Evolutionary conservation across 2,797 vertebrate species (phyloP).

Genomic region (Microctenopoma stevenorrisi): DNA sequence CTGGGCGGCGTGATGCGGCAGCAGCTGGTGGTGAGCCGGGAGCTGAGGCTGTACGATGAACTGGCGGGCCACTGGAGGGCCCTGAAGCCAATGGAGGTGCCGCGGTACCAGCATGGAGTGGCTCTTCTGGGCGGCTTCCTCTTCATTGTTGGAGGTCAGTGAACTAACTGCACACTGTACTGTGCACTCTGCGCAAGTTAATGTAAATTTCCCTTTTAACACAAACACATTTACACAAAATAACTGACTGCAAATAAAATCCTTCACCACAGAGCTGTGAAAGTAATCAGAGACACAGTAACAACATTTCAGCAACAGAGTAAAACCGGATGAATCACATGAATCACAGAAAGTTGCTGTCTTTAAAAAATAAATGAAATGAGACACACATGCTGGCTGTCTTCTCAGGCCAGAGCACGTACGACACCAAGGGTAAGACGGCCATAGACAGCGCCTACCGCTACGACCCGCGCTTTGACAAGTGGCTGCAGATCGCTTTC

Average conservation of each 20-base stretch:
- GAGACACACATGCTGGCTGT: neutral
- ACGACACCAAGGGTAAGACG: conserved; percentile 89
- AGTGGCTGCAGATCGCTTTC: conserved; percentile 85
- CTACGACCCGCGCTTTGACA: conserved; percentile 86
- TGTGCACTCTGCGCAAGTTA: neutral
- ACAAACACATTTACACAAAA: neutral
- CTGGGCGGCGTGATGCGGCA: conserved; percentile 87
- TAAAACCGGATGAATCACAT: no score
- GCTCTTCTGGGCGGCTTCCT: conserved; percentile 86
- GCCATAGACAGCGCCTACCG: conserved; percentile 86
- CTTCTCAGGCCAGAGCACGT: conserved; percentile 82
- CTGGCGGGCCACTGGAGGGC: conserved; percentile 77
- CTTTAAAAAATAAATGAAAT: no score
- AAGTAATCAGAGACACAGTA: no score
- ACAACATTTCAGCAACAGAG: no score
- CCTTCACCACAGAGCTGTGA: neutral
- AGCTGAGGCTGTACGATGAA: conserved; percentile 84
- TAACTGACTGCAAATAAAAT: neutral
- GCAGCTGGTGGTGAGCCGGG: conserved; percentile 86
- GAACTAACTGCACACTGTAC: conserved; percentile 20
- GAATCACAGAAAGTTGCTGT: neutral
- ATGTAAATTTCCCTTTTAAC: neutral
- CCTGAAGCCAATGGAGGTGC: conserved; percentile 84
- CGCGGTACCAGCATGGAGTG: conserved; percentile 86
- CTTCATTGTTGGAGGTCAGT: conserved; percentile 86